These are phyloP conservation scores for Limnephilus lunatus DNA, from an alignment of 2,888 invertebrate species.

Conservation along the genomic window DNA sequence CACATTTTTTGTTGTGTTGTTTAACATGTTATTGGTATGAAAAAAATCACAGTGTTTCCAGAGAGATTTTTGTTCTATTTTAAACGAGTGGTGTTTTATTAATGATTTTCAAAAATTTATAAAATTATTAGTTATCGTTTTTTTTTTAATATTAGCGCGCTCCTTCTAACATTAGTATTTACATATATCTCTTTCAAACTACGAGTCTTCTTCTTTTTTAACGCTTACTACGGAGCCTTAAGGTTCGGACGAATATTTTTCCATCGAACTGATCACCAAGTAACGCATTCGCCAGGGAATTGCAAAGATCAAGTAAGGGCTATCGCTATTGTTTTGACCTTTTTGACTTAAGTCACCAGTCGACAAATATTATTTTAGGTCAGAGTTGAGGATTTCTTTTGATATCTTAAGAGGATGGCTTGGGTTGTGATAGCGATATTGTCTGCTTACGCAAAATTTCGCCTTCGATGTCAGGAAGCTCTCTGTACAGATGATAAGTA, in stretches of 20 bases:
- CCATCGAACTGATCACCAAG: not conserved
- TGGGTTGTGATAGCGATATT: not conserved
- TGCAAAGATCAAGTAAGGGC: not conserved
- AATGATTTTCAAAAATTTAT: too few relatives aligned
- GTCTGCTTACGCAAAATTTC: not conserved
- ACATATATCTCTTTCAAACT: too few relatives aligned
- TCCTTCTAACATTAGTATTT: too few relatives aligned
- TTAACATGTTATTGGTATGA: too few relatives aligned
- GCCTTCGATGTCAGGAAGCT: not conserved
- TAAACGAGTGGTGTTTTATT: too few relatives aligned
- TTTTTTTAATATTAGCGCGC: too few relatives aligned
- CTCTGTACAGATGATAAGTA: not conserved
- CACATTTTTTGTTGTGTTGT: too few relatives aligned
- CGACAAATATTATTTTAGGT: constrained; percentile 2
- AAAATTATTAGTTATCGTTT: too few relatives aligned
- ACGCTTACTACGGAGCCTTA: too few relatives aligned
- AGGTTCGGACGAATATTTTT: not conserved
- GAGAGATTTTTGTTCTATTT: too few relatives aligned
- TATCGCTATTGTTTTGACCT: not conserved
- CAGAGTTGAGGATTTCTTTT: not conserved
- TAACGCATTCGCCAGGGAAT: not conserved
- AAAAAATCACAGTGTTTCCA: too few relatives aligned
- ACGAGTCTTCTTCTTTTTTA: too few relatives aligned
- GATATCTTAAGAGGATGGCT: not conserved
- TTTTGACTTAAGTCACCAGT: not conserved